Evolutionary conservation across 2,888 invertebrate species (phyloP).

Genomic region (Pollenia griseotomentosa): DNA sequence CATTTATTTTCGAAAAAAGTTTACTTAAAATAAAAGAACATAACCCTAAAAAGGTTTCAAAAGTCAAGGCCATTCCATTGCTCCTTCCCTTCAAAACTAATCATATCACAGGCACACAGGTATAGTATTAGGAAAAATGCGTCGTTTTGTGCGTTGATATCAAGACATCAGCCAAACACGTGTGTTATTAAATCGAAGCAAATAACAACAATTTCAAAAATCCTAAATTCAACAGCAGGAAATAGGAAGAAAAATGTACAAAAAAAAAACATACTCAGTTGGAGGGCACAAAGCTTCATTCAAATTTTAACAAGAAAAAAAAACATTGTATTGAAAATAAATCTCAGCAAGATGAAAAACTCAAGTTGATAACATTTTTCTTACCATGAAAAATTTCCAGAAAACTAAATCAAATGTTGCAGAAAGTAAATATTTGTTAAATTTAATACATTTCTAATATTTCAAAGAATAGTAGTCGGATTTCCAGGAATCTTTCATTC

Average conservation of each 20-base stretch:
- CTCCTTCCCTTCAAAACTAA: too few species aligned
- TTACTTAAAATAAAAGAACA: too few species aligned
- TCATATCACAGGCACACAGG: too few species aligned
- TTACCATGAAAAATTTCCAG: neutral
- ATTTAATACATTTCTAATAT: neutral
- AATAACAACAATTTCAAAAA: neutral
- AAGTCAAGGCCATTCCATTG: too few species aligned
- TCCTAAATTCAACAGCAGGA: neutral
- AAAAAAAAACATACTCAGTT: neutral
- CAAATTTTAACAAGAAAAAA: neutral
- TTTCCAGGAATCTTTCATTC: too few species aligned
- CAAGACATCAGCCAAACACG: neutral
- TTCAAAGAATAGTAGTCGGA: too few species aligned
- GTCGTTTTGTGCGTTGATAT: neutral
- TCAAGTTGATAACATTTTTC: neutral
- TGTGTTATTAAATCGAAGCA: neutral
- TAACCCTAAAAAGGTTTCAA: too few species aligned
- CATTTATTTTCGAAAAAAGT: too few species aligned
- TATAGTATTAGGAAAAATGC: too few species aligned
- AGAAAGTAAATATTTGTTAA: slow-evolving; percentile 1
- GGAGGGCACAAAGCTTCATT: neutral
- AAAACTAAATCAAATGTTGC: neutral
- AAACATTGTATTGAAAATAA: neutral
- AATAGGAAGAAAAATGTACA: neutral
- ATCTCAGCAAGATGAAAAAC: neutral